Evolutionary conservation across 2,113 vertebrate species (phyloP).

Genomic region (Callopanchax toddi): DNA sequence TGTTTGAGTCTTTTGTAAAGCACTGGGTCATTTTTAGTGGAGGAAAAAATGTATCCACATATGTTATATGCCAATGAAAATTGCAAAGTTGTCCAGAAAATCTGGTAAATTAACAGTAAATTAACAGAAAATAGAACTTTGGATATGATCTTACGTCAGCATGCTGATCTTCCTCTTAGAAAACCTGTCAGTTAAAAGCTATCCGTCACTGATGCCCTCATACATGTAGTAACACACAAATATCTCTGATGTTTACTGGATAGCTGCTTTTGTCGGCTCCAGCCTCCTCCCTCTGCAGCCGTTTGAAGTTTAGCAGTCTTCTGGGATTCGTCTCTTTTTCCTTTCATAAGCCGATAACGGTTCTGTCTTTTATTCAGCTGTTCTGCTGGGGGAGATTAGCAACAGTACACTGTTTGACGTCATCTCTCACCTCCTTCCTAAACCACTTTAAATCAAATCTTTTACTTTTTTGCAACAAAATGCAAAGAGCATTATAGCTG

Average conservation of each 20-base stretch:
- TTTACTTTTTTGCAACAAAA: background rate
- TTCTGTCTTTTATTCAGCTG: slow-evolving; percentile 15
- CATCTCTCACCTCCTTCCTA: background rate
- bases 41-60: no score
- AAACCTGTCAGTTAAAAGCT: no score
- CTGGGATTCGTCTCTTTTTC: slow-evolving; percentile 15
- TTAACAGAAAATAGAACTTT: no score
- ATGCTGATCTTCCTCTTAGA: no score
- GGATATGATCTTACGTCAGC: no score
- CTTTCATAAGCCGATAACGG: background rate
- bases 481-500: no score
- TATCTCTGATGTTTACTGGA: slow-evolving; percentile 26
- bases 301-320: slow-evolving; percentile 46
- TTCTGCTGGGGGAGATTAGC: background rate
- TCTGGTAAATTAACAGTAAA: no score
- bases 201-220: background rate
- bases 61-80: no score
- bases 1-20: no score
- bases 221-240: background rate
- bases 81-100: no score
- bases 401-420: background rate
- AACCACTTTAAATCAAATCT: background rate
- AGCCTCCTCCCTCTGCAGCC: slow-evolving; percentile 8
- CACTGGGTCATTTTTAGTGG: no score
- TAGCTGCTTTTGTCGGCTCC: slow-evolving; percentile 7